Conservation (phyloP, 2,113 vertebrate genomes). For the Aegotheles bennettii region DNA sequence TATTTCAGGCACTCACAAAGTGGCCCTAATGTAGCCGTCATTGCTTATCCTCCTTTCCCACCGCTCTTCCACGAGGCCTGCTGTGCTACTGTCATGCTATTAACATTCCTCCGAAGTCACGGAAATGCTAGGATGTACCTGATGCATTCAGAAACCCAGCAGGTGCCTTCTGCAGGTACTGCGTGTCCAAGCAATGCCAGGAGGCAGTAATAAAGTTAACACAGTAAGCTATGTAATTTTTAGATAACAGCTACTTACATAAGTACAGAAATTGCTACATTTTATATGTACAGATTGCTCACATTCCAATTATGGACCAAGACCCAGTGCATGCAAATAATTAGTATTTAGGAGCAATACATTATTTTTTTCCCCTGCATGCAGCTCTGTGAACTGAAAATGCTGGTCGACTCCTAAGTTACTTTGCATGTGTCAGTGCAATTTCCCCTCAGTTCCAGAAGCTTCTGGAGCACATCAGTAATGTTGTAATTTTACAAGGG, state of each 20-base stretch:
- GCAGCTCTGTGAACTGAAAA: slow-evolving; percentile 11
- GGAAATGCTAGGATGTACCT: slow-evolving; percentile 41
- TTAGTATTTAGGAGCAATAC: slow-evolving; percentile 55
- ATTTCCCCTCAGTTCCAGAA: slow-evolving; percentile 21
- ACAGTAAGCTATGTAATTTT: slow-evolving; percentile 55
- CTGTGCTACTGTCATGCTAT: slow-evolving; percentile 55
- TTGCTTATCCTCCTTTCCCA: slow-evolving; percentile 1
- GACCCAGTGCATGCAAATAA: slow-evolving; percentile 50
- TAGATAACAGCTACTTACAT: slow-evolving; percentile 58
- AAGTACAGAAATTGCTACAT: slow-evolving; percentile 62
- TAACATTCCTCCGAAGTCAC: slow-evolving; percentile 42
- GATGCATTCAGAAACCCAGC: slow-evolving; percentile 61
- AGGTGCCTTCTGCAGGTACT: slow-evolving; percentile 44
- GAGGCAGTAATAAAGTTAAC: slow-evolving; percentile 59
- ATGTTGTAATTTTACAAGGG: background rate
- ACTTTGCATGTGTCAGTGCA: background rate
- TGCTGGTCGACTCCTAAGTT: background rate
- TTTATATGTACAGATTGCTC: slow-evolving; percentile 30
- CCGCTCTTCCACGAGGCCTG: background rate
- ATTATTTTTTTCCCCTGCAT: slow-evolving; percentile 4
- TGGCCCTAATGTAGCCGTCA: slow-evolving; percentile 14
- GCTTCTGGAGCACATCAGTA: background rate
- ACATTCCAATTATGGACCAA: slow-evolving; percentile 53
- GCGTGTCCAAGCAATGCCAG: slow-evolving; percentile 12
- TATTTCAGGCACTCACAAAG: slow-evolving; percentile 32